phyloP scores from a whole-genome alignment of 2,113 vertebrate genomes.

The Limnothrissa miodon region DNA sequence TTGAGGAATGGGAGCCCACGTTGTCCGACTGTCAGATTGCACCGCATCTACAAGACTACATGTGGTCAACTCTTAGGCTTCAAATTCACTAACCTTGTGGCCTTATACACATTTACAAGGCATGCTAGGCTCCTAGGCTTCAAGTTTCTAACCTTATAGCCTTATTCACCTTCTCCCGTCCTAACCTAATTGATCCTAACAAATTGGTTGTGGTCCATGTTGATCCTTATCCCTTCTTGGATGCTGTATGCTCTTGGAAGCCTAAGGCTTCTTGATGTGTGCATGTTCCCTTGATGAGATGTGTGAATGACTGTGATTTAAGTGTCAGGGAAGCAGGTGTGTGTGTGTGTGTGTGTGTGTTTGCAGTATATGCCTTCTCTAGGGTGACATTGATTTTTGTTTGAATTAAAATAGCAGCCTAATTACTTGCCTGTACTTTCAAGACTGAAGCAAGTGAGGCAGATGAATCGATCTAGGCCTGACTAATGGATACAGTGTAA shows the following conservation, averaged over 20 bases:
- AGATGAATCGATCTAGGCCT: neutral
- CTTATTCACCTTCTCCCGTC: neutral
- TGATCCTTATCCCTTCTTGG: neutral
- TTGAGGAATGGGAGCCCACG: too few relatives aligned
- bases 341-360: neutral
- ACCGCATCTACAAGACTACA: too few relatives aligned
- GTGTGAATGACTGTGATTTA: neutral
- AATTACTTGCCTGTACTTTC: neutral
- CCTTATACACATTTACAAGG: neutral
- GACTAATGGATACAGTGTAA: neutral
- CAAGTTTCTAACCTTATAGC: neutral
- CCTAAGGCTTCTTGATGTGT: neutral
- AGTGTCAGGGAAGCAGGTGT: neutral
- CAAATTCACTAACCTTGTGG: too few relatives aligned
- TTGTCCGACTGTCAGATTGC: too few relatives aligned
- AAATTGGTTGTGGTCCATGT: neutral
- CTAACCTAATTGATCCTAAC: neutral
- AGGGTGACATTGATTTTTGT: slow-evolving; percentile 32
- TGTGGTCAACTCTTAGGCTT: too few relatives aligned
- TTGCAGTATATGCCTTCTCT: neutral
- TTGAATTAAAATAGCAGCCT: slow-evolving; percentile 23
- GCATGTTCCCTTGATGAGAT: neutral
- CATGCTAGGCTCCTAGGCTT: neutral
- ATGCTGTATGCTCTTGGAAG: neutral
- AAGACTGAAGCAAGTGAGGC: neutral